Base-by-base conservation (phyloP, 2,797 vertebrate species). In the Sylvia borin region DNA sequence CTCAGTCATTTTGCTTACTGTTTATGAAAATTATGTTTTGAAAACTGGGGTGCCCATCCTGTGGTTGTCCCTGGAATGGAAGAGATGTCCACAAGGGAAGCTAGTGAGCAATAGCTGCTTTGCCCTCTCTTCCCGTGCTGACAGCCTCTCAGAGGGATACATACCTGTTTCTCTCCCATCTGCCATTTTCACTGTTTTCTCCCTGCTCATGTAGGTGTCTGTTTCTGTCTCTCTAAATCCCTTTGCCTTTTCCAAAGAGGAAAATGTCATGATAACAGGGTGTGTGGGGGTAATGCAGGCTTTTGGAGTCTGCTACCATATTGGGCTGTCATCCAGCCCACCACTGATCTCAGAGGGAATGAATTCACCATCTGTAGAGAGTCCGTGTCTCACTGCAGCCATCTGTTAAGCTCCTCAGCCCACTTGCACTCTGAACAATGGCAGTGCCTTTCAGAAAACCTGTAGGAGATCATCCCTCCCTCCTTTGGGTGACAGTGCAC, bases 381-480 rank as follows among this genome's bases (percentile, higher is more conserved):
- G 90, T 96, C 97, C 94, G 58, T 96, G 96, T 95, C 97, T 97
- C 95, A 94, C 93, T 93, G 89, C 89, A 89, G 54, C 98, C 98
- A 98, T 98, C 98, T 98, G 98, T 96, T 97, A 88, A 90, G 93
- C 90, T 97, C 91, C 89, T 97, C 93, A 96, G 89, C 94, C 97
- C 97, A 98, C 98, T 97, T 98, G 97, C 84, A 85, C 85, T 96
- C 90, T 96, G 92, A 98, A 96, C 97, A 97, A 88, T 96, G 93
- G 96, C 72, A 85, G 62, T 70, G 85, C 92, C 93, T 97, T 96
- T 88, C 96, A 96, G 95, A 96, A 97, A 97, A 95, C 79, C 62
- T 50, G 84, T 79, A 94, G 95, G 96, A 96, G 85, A 90, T 45
- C 47, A 58, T 82, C 36, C 20, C 62, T 95, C 60, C 25, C 66